Evolutionary conservation across 2,797 vertebrate species (phyloP).

Genomic region (Dryobates pubescens): DNA sequence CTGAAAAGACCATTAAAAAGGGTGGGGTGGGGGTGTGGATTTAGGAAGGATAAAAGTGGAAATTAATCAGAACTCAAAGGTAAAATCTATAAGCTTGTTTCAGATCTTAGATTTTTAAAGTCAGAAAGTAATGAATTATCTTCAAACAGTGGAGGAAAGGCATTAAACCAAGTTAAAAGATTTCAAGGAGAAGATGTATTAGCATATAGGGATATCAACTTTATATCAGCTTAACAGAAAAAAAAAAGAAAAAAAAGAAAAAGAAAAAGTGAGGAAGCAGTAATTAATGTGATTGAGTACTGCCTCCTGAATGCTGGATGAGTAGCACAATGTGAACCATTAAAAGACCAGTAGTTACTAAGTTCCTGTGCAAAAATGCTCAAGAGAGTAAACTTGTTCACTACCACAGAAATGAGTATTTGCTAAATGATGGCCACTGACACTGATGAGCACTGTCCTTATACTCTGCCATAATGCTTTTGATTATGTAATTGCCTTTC

Average conservation of each 20-base stretch:
- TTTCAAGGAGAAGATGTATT: slow-evolving; percentile 18
- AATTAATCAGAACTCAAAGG: slow-evolving; percentile 12
- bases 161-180: slow-evolving; percentile 13
- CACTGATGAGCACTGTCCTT: neutral
- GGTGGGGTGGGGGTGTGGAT: no score
- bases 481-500: neutral
- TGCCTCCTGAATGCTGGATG: neutral
- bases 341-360: neutral
- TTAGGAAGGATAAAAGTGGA: neutral
- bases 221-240: slow-evolving; percentile 12
- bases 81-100: slow-evolving; percentile 19
- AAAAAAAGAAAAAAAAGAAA: slow-evolving; percentile 15
- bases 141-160: neutral
- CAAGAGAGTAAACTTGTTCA: neutral
- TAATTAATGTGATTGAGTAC: slow-evolving; percentile 2
- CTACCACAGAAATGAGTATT: neutral
- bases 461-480: neutral
- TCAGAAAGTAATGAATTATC: slow-evolving; percentile 25
- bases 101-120: slow-evolving; percentile 26
- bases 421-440: neutral
- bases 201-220: slow-evolving; percentile 18
- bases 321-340: neutral
- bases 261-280: neutral
- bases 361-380: neutral
- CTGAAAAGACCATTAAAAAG: neutral